Conservation (phyloP, 2,113 vertebrate species). For the Cyanoliseus patagonus region DNA sequence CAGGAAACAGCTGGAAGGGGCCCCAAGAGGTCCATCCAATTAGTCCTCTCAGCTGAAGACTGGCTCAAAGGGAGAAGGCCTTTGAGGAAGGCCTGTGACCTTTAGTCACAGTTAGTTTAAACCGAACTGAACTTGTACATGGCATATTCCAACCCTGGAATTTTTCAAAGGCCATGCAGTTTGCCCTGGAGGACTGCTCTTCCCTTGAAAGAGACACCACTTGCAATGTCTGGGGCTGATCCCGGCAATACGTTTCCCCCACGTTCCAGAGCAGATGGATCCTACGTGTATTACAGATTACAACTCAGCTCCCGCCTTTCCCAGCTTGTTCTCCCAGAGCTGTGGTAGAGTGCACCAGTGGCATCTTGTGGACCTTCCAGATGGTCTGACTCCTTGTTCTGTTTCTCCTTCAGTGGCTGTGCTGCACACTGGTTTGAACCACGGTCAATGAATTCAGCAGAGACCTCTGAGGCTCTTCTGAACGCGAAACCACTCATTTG, state of each 20-base stretch:
- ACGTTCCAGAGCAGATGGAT: background rate
- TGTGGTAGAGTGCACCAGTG: background rate
- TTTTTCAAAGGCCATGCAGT: background rate
- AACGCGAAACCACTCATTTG: background rate
- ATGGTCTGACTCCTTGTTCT: background rate
- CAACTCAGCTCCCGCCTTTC: background rate
- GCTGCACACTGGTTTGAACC: slow-evolving; percentile 43
- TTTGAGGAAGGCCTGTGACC: background rate
- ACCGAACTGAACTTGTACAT: background rate
- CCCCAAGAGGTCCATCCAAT: slow-evolving; percentile 13
- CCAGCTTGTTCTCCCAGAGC: background rate
- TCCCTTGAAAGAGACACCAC: background rate
- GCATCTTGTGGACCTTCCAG: background rate
- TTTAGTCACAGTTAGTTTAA: background rate
- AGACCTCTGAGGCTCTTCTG: background rate
- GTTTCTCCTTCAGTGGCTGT: slow-evolving; percentile 46
- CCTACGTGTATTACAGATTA: background rate
- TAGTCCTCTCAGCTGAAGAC: slow-evolving; percentile 22
- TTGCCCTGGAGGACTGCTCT: background rate
- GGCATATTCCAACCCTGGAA: background rate
- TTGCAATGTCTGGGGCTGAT: background rate
- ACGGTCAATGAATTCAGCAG: background rate
- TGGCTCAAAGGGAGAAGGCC: background rate
- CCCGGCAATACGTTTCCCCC: background rate
- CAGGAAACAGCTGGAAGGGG: slow-evolving; percentile 35